These are phyloP conservation scores for Plutella xylostella DNA, from an alignment of 2,888 invertebrate species.

Conservation along the genomic window DNA sequence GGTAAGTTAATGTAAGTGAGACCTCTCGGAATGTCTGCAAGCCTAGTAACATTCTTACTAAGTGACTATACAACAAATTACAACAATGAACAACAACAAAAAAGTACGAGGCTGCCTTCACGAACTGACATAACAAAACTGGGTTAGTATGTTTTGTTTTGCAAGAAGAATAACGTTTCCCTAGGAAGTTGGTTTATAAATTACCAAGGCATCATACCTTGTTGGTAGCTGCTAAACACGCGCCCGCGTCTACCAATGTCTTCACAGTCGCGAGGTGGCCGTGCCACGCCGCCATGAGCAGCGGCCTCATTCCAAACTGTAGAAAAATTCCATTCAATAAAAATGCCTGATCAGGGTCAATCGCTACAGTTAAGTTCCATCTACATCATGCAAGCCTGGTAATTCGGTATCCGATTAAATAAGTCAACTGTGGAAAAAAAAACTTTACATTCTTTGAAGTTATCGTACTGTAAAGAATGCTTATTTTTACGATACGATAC, in stretches of 20 bases:
- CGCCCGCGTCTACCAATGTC: slow-evolving; percentile 75
- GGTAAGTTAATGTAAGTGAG: not conserved
- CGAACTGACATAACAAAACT: too few relatives aligned
- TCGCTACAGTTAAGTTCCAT: not conserved
- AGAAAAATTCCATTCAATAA: not conserved
- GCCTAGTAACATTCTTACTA: not conserved
- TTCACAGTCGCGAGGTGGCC: slow-evolving; percentile 78
- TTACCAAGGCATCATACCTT: slow-evolving; percentile 63
- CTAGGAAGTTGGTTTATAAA: not conserved
- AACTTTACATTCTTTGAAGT: not conserved
- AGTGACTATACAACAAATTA: too few relatives aligned
- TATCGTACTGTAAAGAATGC: not conserved
- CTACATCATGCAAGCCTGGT: slow-evolving; percentile 20
- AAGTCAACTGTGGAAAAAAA: not conserved
- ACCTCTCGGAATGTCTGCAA: not conserved
- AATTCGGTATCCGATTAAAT: slow-evolving; percentile 8
- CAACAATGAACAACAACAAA: too few relatives aligned
- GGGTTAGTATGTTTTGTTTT: not conserved
- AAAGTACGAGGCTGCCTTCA: too few relatives aligned
- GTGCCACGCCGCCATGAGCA: slow-evolving; percentile 81
- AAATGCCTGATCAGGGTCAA: not conserved
- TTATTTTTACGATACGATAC: not conserved
- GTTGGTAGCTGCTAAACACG: slow-evolving; percentile 76
- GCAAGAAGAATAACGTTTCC: not conserved
- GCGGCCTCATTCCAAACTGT: slow-evolving; percentile 80